These are phyloP conservation scores for Eleginops maclovinus DNA, from an alignment of 2,113 vertebrate species.

Conservation along the genomic window DNA sequence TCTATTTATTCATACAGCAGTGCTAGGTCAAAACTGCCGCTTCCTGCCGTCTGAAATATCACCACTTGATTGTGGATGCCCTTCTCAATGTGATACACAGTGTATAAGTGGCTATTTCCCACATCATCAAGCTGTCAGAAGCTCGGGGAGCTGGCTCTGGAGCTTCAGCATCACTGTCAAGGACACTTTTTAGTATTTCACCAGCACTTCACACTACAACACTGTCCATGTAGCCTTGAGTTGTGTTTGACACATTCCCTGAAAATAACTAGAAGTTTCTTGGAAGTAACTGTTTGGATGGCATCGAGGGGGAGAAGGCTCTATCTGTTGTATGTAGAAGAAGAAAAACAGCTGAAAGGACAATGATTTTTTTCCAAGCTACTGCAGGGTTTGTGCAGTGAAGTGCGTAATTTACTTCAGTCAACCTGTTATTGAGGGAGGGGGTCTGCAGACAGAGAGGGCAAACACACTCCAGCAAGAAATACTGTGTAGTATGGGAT, in stretches of 20 bases:
- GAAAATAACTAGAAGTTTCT: slow-evolving; percentile 28
- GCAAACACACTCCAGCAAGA: slow-evolving; percentile 25
- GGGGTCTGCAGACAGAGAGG: background rate
- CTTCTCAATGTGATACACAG: slow-evolving; percentile 18
- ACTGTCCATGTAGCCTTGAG: slow-evolving; percentile 11
- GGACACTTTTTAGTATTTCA: slow-evolving; percentile 50
- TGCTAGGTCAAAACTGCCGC: slow-evolving; percentile 2
- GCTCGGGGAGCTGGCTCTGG: background rate
- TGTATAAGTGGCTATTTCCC: slow-evolving; percentile 38
- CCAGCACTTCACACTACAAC: slow-evolving; percentile 23
- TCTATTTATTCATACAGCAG: slow-evolving; percentile 20
- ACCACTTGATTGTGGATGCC: slow-evolving; percentile 36
- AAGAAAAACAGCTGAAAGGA: slow-evolving; percentile 16
- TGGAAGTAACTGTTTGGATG: slow-evolving; percentile 10
- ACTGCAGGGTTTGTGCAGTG: slow-evolving; percentile 34
- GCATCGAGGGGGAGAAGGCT: background rate
- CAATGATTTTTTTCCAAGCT: slow-evolving; percentile 7
- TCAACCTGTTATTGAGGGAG: slow-evolving; percentile 40
- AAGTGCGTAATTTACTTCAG: slow-evolving; percentile 54
- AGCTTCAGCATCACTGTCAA: slow-evolving; percentile 28
- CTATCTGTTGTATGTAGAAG: slow-evolving; percentile 12
- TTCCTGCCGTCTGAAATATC: slow-evolving; percentile 15
- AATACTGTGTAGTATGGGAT: background rate
- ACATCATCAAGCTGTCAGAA: slow-evolving; percentile 50
- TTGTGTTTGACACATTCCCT: slow-evolving; percentile 26